Evolutionary conservation across 2,113 vertebrate genomes (phyloP), one percentile per base, ranked within the genome.

Genomic region (Clarias gariepinus): DNA sequence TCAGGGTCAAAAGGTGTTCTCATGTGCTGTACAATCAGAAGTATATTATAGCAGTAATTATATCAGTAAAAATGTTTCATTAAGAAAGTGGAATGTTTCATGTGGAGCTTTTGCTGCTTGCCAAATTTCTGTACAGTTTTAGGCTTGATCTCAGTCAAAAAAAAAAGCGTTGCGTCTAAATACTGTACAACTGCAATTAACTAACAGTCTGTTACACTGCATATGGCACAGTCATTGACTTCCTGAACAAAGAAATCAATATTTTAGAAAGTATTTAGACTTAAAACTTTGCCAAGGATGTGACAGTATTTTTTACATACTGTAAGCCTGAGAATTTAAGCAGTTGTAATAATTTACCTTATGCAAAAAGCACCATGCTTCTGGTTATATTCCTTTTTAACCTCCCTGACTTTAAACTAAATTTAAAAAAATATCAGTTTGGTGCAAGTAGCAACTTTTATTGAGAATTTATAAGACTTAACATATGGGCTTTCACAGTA

Each of bases 141-240:
- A 82, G 90, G 86, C 78, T 63, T 82, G 63, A 28, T 66, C 25
- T 80, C 82, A 90, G 79, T 91, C 87, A 88, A 79, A 89, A 87
- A 91, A 88, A 36, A 36, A 36, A 36, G 64, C 28, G 15, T 88
- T 85, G 92, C 92, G 92, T 93, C 86, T 81, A 93, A 92, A 93
- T 90, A n/a, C n/a, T n/a, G n/a, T n/a, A 93, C 87, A 93, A 91
- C 90, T 90, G 91, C 91, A 95, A 93, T 95, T 94, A 95, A 94
- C 89, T 92, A 94, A 93, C 93, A 94, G 93, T 94, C 93, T 95
- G 94, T 94, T 94, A 92, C 86, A 83, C 91, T 93, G 90, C 94
- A 94, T 92, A 92, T 92, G 90, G 52, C 92, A 89, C 81, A 78
- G 33, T 83, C 84, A 90, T 89, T 90, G 90, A 92, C 92, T 90